These are phyloP conservation scores for Achroia grisella DNA, from an alignment of 1,140 invertebrate genomes.

Conservation along the genomic window DNA sequence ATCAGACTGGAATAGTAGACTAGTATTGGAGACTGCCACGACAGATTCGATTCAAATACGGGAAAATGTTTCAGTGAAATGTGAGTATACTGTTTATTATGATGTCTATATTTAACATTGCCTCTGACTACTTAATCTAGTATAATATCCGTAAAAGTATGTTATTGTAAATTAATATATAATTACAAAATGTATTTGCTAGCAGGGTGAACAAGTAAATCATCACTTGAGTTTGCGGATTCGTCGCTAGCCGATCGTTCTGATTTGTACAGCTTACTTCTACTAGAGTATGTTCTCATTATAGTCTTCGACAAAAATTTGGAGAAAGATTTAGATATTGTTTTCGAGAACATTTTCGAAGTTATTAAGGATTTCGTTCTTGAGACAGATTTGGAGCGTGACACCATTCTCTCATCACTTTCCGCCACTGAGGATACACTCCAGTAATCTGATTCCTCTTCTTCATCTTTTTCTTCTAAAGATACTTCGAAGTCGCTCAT, in stretches of 20 bases:
- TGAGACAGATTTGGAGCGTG: constrained; percentile 3
- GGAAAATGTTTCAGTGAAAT: too few relatives aligned
- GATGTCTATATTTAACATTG: too few relatives aligned
- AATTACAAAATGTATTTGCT: constrained; percentile 5
- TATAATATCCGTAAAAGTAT: too few relatives aligned
- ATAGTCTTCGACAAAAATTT: constrained; percentile 4
- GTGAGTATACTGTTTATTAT: too few relatives aligned
- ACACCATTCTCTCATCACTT: constrained; percentile 19
- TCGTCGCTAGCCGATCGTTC: not conserved
- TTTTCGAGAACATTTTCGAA: constrained; percentile 3
- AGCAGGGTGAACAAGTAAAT: constrained; percentile 7
- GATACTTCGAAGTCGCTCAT: constrained; percentile 31
- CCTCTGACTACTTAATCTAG: too few relatives aligned
- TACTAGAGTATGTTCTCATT: not conserved
- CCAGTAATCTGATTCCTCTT: constrained; percentile 35
- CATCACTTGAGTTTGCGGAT: constrained; percentile 6
- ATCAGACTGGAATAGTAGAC: too few relatives aligned
- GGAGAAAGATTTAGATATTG: not conserved
- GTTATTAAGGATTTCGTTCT: not conserved
- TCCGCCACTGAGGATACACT: constrained; percentile 22
- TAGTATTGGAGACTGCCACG: too few relatives aligned
- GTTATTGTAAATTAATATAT: too few relatives aligned
- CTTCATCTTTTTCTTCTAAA: constrained; percentile 13
- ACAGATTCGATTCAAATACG: too few relatives aligned
- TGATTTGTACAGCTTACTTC: not conserved